These are phyloP conservation scores for Pelmatolapia mariae DNA, from an alignment of 2,113 vertebrate genomes.

Conservation along the genomic window DNA sequence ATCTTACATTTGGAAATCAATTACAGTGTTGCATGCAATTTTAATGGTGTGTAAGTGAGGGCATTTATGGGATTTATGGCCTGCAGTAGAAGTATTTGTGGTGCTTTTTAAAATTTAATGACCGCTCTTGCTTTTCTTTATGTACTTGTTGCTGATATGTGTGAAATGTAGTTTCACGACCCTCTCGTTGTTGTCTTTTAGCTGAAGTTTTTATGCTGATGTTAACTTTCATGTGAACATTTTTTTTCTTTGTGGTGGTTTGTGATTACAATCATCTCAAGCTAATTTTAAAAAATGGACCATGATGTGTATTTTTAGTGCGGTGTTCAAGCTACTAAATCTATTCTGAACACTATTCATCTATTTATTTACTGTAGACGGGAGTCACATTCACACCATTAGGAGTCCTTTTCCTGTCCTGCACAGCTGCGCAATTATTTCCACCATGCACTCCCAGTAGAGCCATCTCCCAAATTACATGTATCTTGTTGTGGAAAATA, in stretches of 20 bases:
- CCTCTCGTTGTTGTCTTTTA: not conserved
- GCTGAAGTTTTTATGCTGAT: not conserved
- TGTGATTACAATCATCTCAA: not conserved
- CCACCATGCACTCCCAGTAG: slow-evolving; percentile 36
- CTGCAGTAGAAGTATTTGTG: not conserved
- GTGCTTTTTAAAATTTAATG: not conserved
- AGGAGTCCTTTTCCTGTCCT: slow-evolving; percentile 35
- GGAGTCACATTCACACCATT: slow-evolving; percentile 12
- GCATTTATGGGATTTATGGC: not conserved
- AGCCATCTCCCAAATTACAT: slow-evolving; percentile 51
- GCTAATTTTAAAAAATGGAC: not conserved
- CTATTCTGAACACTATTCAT: slow-evolving; percentile 3
- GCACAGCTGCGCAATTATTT: slow-evolving; percentile 61
- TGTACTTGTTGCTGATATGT: not conserved
- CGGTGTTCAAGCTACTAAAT: not conserved
- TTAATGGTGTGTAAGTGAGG: not conserved
- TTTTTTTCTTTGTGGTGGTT: not conserved
- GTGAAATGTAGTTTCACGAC: not conserved
- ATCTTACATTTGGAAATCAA: not conserved
- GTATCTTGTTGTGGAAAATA: slow-evolving; percentile 54
- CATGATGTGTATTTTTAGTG: not conserved
- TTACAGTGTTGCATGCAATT: not conserved
- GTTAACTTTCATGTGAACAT: not conserved
- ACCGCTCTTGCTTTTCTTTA: not conserved
- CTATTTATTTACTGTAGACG: slow-evolving; percentile 12